Conservation (phyloP, 2,797 vertebrate genomes). For the Bradypodion ventrale region DNA sequence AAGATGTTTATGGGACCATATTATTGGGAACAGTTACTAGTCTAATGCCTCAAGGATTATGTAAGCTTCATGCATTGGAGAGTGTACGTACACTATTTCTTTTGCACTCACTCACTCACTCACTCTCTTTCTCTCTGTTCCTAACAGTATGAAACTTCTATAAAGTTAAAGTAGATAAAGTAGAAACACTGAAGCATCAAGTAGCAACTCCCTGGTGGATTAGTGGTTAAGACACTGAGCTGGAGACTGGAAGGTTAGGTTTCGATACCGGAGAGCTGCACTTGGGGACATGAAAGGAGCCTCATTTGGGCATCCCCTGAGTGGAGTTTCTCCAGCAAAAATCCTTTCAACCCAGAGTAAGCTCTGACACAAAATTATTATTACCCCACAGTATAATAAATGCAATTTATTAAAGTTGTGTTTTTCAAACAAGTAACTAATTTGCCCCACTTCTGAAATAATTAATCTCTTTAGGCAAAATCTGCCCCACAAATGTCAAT, state of each 20-base stretch:
- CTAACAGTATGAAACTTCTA: constrained; percentile 39
- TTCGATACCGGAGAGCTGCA: too few relatives aligned
- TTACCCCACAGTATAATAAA: constrained; percentile 45
- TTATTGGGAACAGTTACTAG: constrained; percentile 55
- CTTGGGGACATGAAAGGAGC: too few relatives aligned
- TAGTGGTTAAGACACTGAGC: too few relatives aligned
- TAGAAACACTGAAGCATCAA: constrained; percentile 37
- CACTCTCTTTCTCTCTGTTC: constrained; percentile 14
- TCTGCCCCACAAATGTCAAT: neutral
- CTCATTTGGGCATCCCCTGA: too few relatives aligned
- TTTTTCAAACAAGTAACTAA: neutral
- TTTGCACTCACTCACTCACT: too few relatives aligned
- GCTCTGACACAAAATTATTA: too few relatives aligned
- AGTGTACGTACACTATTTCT: neutral
- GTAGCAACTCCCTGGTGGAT: too few relatives aligned
- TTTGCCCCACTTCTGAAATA: constrained; percentile 23
- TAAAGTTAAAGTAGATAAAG: constrained; percentile 35
- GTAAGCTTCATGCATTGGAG: constrained; percentile 8
- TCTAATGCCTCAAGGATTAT: constrained; percentile 53
- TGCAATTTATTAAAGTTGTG: constrained; percentile 26
- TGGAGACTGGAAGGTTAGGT: too few relatives aligned
- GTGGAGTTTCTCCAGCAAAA: too few relatives aligned
- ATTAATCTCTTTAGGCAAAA: neutral
- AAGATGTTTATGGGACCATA: constrained; percentile 56
- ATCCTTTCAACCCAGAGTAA: too few relatives aligned